Conservation (phyloP, 2,113 vertebrate species). For the Nothocercus nigrocapillus region DNA sequence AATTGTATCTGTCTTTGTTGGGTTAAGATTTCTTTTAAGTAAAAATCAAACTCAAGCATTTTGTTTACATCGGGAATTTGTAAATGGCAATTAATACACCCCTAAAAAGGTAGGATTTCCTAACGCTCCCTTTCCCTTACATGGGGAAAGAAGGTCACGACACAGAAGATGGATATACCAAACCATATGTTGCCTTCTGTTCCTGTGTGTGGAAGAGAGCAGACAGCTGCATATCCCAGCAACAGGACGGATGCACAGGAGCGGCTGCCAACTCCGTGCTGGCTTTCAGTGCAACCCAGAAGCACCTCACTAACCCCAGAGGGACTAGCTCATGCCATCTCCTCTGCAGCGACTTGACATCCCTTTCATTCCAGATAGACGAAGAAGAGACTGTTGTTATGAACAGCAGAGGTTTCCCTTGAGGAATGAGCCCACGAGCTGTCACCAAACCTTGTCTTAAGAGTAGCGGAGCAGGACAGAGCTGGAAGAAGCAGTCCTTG, state of each 20-base stretch:
- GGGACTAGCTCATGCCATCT: background rate
- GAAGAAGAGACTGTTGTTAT: background rate
- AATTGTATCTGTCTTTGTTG: background rate
- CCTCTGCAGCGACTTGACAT: background rate
- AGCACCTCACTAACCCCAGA: background rate
- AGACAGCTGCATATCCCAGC: slow-evolving; percentile 49
- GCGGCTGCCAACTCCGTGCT: background rate
- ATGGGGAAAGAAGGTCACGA: slow-evolving; percentile 11
- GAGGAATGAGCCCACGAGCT: background rate
- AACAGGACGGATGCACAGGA: background rate
- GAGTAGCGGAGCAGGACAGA: fast-evolving
- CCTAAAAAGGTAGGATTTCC: background rate
- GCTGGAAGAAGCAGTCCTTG: background rate
- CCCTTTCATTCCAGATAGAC: background rate
- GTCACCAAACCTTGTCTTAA: background rate
- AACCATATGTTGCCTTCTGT: slow-evolving; percentile 47
- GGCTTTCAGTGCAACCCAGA: background rate
- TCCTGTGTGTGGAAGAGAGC: slow-evolving; percentile 3
- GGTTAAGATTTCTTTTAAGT: slow-evolving; percentile 26
- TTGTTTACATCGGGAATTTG: background rate
- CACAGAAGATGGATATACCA: slow-evolving; percentile 8
- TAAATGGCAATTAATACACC: background rate
- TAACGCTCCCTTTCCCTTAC: background rate
- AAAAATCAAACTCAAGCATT: slow-evolving; percentile 32
- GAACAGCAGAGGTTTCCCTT: background rate